Percentiles rank a stretch among this genome's conserved stretches.
Conservation (phyloP, 1,140 invertebrate species). For the Vollenhovia emeryi region DNA sequence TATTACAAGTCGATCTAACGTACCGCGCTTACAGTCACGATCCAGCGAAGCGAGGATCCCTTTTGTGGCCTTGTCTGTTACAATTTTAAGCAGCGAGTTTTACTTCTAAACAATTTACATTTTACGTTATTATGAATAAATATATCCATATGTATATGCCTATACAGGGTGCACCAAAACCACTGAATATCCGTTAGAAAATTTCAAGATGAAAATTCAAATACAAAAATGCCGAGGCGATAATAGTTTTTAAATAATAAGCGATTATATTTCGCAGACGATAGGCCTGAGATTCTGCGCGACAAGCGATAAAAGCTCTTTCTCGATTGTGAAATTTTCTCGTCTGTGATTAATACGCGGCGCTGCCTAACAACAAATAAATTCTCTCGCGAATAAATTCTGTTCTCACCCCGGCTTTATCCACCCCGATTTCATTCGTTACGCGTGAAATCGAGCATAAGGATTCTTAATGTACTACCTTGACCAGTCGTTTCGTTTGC, state of each 20-base stretch:
- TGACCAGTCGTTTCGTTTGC: conserved; percentile 58
- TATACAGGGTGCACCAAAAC: too few species aligned
- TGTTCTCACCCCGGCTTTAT: conserved; percentile 22
- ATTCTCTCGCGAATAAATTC: conserved; percentile 48
- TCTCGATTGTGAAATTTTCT: neutral
- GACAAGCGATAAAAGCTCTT: too few species aligned
- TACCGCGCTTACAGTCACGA: conserved; percentile 12
- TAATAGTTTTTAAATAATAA: too few species aligned
- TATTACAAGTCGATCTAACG: conserved; percentile 50
- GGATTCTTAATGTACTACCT: conserved; percentile 58
- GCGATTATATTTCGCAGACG: too few species aligned
- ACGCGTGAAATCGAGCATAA: conserved; percentile 60
- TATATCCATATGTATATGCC: too few species aligned
- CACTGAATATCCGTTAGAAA: too few species aligned
- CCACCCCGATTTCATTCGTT: conserved; percentile 44
- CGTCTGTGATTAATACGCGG: conserved; percentile 36
- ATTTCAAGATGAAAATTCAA: too few species aligned
- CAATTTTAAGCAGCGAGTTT: neutral
- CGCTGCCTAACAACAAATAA: conserved; percentile 52
- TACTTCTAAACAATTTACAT: neutral
- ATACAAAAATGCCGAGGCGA: too few species aligned
- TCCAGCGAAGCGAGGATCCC: neutral
- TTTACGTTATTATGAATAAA: neutral
- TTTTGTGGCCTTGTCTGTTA: neutral
- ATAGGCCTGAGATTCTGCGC: too few species aligned